A percentile compares a stretch with the other conserved stretches of the same genome.
Conservation (phyloP, 2,113 vertebrate species). For the Capreolus pygargus region DNA sequence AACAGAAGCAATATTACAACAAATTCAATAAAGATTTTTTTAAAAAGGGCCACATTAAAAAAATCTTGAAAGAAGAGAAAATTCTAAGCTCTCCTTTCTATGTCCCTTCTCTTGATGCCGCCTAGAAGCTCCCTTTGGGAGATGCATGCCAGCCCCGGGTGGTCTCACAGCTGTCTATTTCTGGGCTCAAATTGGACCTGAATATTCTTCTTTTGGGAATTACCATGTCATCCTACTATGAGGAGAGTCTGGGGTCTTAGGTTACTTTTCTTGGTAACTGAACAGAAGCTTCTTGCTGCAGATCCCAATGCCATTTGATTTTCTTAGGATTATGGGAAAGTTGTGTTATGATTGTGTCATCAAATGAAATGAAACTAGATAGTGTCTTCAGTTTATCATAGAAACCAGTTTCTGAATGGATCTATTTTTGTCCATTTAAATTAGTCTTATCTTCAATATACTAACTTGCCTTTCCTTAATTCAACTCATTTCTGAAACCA, state of each 20-base stretch:
- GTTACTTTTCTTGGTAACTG: neutral
- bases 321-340: neutral
- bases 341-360: neutral
- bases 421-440: neutral
- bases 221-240: neutral
- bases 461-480: neutral
- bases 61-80: neutral
- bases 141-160: neutral
- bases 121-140: neutral
- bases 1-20: neutral
- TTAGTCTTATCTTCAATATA: neutral
- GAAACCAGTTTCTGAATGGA: neutral
- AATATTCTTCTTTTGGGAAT: neutral
- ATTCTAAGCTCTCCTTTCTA: neutral
- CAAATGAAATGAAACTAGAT: neutral
- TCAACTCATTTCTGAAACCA: neutral
- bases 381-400: neutral
- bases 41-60: neutral
- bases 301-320: neutral
- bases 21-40: neutral
- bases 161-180: neutral
- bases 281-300: neutral
- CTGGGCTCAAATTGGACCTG: neutral
- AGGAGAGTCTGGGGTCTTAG: neutral
- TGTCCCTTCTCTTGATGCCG: neutral